phyloP scores from a whole-genome alignment of 2,888 invertebrate genomes.

The Glomeris marginata region DNA sequence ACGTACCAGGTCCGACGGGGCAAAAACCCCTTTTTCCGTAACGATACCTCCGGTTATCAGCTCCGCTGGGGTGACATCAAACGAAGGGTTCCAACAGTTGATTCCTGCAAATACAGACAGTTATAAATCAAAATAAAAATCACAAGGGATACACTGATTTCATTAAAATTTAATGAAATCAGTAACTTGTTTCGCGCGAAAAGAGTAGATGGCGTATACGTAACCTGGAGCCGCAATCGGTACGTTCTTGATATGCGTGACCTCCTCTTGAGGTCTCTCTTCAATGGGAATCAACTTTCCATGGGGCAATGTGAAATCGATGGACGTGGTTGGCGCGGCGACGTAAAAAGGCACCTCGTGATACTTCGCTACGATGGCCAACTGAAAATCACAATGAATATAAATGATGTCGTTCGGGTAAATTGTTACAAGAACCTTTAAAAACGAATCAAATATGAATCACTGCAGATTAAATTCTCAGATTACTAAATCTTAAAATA shows the following conservation, averaged over 20 bases:
- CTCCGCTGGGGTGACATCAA: slow-evolving; percentile 88
- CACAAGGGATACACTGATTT: too few species aligned
- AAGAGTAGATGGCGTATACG: too few species aligned
- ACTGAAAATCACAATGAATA: slow-evolving; percentile 30
- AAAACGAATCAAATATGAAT: neutral
- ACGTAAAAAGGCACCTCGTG: slow-evolving; percentile 90
- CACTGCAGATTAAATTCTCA: neutral
- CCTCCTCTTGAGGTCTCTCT: slow-evolving; percentile 76
- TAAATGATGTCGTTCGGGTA: neutral
- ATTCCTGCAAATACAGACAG: slow-evolving; percentile 46
- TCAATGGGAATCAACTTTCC: slow-evolving; percentile 87
- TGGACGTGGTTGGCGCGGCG: slow-evolving; percentile 78
- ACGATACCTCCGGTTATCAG: slow-evolving; percentile 80
- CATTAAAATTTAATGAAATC: too few species aligned
- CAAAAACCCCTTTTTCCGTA: slow-evolving; percentile 79
- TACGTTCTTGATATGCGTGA: slow-evolving; percentile 76
- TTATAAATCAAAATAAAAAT: slow-evolving; percentile 8
- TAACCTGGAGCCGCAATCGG: slow-evolving; percentile 74
- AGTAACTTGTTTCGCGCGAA: too few species aligned
- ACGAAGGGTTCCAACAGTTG: slow-evolving; percentile 94
- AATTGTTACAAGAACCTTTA: neutral
- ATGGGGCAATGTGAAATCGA: slow-evolving; percentile 59
- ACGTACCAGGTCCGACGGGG: slow-evolving; percentile 38
- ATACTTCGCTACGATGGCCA: slow-evolving; percentile 79
- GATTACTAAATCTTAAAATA: neutral